Evolutionary conservation across 1,140 invertebrate genomes (phyloP).

Genomic region (Apis florea): DNA sequence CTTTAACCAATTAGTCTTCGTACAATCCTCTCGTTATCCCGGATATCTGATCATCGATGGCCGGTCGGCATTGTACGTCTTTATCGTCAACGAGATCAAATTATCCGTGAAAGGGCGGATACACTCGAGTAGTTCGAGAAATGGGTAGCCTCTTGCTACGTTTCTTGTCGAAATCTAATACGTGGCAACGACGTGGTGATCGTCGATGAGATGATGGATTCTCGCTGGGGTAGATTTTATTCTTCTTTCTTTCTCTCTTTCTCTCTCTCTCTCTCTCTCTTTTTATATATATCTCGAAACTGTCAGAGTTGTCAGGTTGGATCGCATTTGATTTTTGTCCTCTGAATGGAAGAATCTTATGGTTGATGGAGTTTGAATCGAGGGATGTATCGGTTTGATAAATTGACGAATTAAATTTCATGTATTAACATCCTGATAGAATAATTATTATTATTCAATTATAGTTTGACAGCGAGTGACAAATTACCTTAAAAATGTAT

Average conservation of each 20-base stretch:
- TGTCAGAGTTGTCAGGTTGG: background rate
- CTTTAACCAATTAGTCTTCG: slow-evolving; percentile 72
- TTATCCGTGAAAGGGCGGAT: slow-evolving; percentile 71
- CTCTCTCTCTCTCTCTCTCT: background rate
- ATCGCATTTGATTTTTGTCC: background rate
- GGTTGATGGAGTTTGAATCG: too few relatives aligned
- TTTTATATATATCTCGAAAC: background rate
- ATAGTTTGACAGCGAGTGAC: too few relatives aligned
- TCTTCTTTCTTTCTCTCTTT: too few relatives aligned
- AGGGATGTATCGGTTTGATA: too few relatives aligned
- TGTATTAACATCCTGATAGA: too few relatives aligned
- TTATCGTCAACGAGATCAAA: slow-evolving; percentile 76
- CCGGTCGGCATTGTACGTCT: slow-evolving; percentile 66
- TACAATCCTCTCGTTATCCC: slow-evolving; percentile 70
- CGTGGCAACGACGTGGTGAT: slow-evolving; percentile 29
- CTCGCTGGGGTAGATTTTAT: background rate
- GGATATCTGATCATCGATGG: slow-evolving; percentile 68
- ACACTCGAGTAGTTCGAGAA: slow-evolving; percentile 64
- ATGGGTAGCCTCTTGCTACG: slow-evolving; percentile 52
- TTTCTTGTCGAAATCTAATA: slow-evolving; percentile 59
- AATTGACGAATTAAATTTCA: too few relatives aligned
- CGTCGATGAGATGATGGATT: slow-evolving; percentile 15
- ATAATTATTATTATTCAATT: too few relatives aligned
- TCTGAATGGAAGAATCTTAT: too few relatives aligned
- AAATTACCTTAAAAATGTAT: too few relatives aligned